Base-by-base conservation (phyloP, 2,797 vertebrate species). In the Poecilia wingei region DNA sequence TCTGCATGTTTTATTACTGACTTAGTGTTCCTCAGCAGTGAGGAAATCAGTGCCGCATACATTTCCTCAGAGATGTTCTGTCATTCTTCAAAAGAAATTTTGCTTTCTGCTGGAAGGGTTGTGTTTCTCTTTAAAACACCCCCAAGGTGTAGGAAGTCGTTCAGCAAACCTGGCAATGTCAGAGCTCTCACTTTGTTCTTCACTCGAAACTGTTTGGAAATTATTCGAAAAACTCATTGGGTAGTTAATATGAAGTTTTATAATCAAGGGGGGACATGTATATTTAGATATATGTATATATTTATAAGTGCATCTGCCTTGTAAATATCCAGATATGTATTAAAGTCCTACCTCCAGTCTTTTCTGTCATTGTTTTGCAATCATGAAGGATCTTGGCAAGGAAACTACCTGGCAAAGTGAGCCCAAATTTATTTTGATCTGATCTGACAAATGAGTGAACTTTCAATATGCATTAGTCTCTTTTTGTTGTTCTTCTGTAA, bases 101-200 rank as follows among this genome's bases (percentile, higher is more conserved):
- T 45, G n/a, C n/a, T 31, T 43, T 68, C 61, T 74, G 72, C 49
- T 79, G 47, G 36, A 64, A 31, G 49, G 46, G 3, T 61, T 76
- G 36, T 57, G 10, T 72, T 76, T 64, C 55, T 53, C n/a, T 72
- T 64, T 10, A 76, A 75, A 47, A 31, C 5, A 49, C 16, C 45
- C 51, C 33, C 43, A 75, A 80, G 46, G 1, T 41, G 25, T n/a
- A 66, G 8, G 18, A 76, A 80, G 47, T 79, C 13, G 7, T 55
- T 55, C 25, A 57, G 22, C 53, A 72, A 16, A 55, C 72, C 74
- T 57, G 45, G 45, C 73, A 57, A 57, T 75, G 61, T 69, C 78
- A 55, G 13, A 43, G 28, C 66, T 55, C 55, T n/a, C 43, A 69
- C 61, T 74, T 55, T 79, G 12, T 57, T 28, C 18, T 61, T 53